Base-by-base conservation (phyloP, 2,888 invertebrate species). In the Drosophila infuscata region DNA sequence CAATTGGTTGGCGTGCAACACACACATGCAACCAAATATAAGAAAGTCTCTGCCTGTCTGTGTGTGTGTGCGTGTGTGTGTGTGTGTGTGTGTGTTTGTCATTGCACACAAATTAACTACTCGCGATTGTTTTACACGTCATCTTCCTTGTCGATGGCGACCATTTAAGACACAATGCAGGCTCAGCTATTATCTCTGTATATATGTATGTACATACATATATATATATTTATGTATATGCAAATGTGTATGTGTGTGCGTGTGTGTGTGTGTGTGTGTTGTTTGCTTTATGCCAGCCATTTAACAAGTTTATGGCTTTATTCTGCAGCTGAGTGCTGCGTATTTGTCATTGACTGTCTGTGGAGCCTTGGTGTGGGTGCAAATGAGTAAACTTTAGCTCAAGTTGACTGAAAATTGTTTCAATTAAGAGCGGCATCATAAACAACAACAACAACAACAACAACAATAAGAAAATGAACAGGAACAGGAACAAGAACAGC, bases 111-210 rank as follows among this genome's bases (percentile, higher is more conserved):
- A 88, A 88, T 84, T 81, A 83, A 83, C 89, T 78, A 63, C 70
- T 59, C 73, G 81, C 83, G 81, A 84, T 86, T 88, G 89, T 70
- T 83, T 83, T 75, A 75, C 83, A 86, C 78, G 63, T 84, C 76
- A 64, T 66, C 66, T 60, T 60, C 32, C 58, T 49, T 56, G 25
- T 58, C 79, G 60, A 63, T 59, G 70, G 59, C 49, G 66, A 36
- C 66, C 49, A 71, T 66, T 75, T 58, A 70, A 71, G 67, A 68
- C 67, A 80, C 71, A 80, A 76, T 76, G 81, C 76, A 67, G 61
- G 33, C 61, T 51, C 71, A 67, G 67, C 67, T 49, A 53, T 51
- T 63, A 64, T 60, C 54, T 57, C 15, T 41, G 9, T 15, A n/a
- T 12, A 17, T 43, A 3, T 38, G 29, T 11, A 43, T 5, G 11